Evolutionary conservation across 2,113 vertebrate species (phyloP).

Genomic region (Menidia beryllina): DNA sequence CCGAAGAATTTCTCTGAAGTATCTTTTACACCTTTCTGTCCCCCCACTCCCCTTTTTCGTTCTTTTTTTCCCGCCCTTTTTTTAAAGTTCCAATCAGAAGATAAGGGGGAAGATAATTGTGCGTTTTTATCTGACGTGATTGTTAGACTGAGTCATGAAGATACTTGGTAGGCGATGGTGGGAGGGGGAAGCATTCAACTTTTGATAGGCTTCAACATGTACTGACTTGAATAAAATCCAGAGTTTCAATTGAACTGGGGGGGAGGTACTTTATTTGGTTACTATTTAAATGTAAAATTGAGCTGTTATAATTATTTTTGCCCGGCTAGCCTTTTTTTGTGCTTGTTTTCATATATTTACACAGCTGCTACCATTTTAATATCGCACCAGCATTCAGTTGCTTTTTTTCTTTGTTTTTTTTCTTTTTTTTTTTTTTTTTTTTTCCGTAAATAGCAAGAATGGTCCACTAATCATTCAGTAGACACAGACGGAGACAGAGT

Average conservation of each 20-base stretch:
- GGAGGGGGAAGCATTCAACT: constrained; percentile 18
- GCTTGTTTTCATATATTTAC: constrained; percentile 27
- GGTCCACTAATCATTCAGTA: constrained; percentile 6
- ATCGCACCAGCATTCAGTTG: constrained; percentile 18
- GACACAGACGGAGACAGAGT: background rate
- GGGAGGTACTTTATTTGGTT: constrained; percentile 73
- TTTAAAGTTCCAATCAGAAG: constrained; percentile 54
- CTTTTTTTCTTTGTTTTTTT: constrained; percentile 21
- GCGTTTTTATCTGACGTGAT: constrained; percentile 44
- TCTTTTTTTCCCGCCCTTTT: no score
- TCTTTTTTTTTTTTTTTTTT: background rate
- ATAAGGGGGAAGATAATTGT: constrained; percentile 57
- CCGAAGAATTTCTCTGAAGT: constrained; percentile 50
- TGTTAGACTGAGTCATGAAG: constrained; percentile 49
- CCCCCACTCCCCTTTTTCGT: no score
- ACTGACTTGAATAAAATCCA: constrained; percentile 77
- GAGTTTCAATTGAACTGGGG: constrained; percentile 71
- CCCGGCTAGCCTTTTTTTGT: constrained; percentile 30
- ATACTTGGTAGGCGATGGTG: constrained; percentile 31
- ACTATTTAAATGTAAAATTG: constrained; percentile 41
- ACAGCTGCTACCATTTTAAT: constrained; percentile 36
- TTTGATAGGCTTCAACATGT: constrained; percentile 65
- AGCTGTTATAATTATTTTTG: constrained; percentile 45
- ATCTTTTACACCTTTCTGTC: constrained; percentile 46
- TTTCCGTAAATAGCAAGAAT: background rate